These are phyloP conservation scores for Callimorpha dominula DNA, from an alignment of 2,888 invertebrate species.

Conservation along the genomic window DNA sequence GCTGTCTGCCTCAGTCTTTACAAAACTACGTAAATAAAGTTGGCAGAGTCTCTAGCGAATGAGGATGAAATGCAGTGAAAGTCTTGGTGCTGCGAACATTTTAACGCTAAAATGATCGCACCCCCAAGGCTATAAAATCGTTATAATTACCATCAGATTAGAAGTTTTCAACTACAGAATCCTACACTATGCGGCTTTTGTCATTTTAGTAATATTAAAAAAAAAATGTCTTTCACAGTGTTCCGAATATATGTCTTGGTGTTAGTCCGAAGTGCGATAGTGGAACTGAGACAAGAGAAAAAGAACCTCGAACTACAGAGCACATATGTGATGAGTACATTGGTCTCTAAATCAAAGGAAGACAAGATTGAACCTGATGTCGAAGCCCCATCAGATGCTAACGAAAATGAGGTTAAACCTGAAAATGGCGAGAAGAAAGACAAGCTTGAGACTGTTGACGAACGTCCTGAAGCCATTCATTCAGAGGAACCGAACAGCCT, in stretches of 20 bases:
- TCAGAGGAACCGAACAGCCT: conserved; percentile 30
- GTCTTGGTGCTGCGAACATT: too few species aligned
- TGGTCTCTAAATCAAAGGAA: conserved; percentile 43
- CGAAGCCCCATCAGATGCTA: conserved; percentile 39
- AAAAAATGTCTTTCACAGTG: conserved; percentile 54
- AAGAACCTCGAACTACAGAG: conserved; percentile 48
- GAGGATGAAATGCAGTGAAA: too few species aligned
- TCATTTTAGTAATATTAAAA: neutral
- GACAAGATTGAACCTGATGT: conserved; percentile 32
- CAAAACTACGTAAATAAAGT: too few species aligned
- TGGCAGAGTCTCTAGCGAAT: too few species aligned
- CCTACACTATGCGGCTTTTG: neutral
- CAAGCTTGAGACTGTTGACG: conserved; percentile 47
- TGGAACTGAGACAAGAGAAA: conserved; percentile 59
- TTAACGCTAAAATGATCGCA: too few species aligned
- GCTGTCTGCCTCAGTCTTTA: too few species aligned
- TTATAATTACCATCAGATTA: too few species aligned
- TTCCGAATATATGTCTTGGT: conserved; percentile 69
- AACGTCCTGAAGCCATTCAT: conserved; percentile 38
- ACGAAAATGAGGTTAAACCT: conserved; percentile 25
- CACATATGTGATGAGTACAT: conserved; percentile 51
- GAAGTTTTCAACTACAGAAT: too few species aligned
- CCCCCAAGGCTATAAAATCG: too few species aligned
- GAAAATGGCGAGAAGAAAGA: conserved; percentile 23
- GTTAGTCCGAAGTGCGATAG: conserved; percentile 69